Base-by-base conservation (phyloP, 2,797 vertebrate species). In the Streptopelia turtur region DNA sequence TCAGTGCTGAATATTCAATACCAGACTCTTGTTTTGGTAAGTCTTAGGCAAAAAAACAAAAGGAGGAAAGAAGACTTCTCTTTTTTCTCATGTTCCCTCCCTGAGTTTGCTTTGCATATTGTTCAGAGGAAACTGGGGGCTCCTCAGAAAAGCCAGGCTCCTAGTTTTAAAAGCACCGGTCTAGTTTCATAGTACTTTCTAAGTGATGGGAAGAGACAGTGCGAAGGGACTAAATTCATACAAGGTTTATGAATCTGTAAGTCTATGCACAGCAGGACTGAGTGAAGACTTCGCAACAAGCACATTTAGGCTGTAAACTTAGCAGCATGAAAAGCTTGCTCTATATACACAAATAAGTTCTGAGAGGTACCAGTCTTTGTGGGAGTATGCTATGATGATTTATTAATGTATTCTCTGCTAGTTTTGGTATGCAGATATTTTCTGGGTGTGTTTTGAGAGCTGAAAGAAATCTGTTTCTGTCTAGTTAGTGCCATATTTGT, bases 1-100 rank as follows among this genome's bases (percentile, higher is more conserved):
- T 97, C 96, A 95, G 95, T 60, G 45, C 88, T 96, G 95, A 96
- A 96, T 96, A 97, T 96, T 97, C 96, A 97, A 95, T 93, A 93
- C 96, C 95, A 89, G 95, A 96, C 91, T 95, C 95, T 96, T 97
- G 96, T 97, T 96, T 97, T 95, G 89, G 94, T 96, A 86, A 92
- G 89, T 94, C 89, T 90, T 91, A 74, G 91, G 92, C 39, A 76
- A 94, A 93, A 95, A 80, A 87, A 77, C 61, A 14, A 94, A 14
- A 94, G 89, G 83, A 95, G 89, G 90, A 96, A 96, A 97, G 95
- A 96, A 93, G 95, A 92, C 89, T 94, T 94, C 65, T 93, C 82
- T 95, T 93, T 94, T 91, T 52, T 52, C 94, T 93, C 68, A 79
- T 95, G 94, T 95, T 97, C 83, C 65, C 80, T 96, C 92, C 87